Evolutionary conservation across 2,888 invertebrate genomes (phyloP), one percentile per base, ranked within the genome.

Genomic region (Drosophila falleni): DNA sequence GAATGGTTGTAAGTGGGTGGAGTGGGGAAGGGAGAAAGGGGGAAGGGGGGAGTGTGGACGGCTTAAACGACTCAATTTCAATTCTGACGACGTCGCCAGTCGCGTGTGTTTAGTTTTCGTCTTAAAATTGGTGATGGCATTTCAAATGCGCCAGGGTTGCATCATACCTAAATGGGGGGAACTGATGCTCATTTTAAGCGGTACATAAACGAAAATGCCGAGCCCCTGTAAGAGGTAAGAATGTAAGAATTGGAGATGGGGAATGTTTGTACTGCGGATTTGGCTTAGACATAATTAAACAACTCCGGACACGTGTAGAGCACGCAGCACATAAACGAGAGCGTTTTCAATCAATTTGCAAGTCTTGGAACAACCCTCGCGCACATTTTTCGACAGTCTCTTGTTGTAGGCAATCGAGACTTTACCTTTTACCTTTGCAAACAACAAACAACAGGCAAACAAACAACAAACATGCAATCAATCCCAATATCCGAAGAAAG

Each of bases 211-310:
- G 42, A 44, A 29, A 29, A 29, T 29, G 6, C 29, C 29, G 26
- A 33, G 16, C 8, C 26, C 15, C 15, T n/a, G n/a, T 16, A 15
- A 23, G 15, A 9, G 31, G 31, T 16, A 19, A 42, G 19, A 41
- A 2, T 9, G n/a, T 15, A 19, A 42, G 19, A 41, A 2, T 9
- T 13, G n/a, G 53, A n/a, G 33, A 13, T 10, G 19, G 19, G 4
- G 1, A 35, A 37, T 86, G 80, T 90, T 90, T 91, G 81, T 79
- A 67, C 80, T 81, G 73, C 44, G 81, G 90, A 87, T 91, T 90
- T 90, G 81, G 90, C 89, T 91, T 89, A 90, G 89, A 88, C 90
- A 72, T 88, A 89, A 89, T 85, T 89, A 89, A 84, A 74, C 80
- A 84, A 86, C 80, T 82, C 78, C 60, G 79, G 87, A 85, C 91